Conservation (phyloP, 2,797 vertebrate genomes). For the Falco peregrinus region DNA sequence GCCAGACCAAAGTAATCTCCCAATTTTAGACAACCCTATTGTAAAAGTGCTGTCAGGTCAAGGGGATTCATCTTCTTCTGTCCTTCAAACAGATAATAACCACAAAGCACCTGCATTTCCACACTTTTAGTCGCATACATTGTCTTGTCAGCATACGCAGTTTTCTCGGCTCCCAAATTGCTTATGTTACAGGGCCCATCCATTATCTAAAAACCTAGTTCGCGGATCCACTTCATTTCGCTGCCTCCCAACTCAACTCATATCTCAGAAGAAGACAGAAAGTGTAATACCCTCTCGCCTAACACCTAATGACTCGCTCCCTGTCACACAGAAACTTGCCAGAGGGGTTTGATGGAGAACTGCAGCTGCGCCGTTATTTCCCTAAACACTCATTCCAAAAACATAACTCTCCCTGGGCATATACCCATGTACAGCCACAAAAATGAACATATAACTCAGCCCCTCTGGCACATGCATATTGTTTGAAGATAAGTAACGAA, state of each 20-base stretch:
- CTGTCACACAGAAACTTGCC: conserved; percentile 54
- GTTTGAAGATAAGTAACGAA: conserved; percentile 43
- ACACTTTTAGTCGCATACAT: conserved; percentile 46
- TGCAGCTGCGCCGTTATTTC: conserved; percentile 24
- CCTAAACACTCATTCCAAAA: conserved; percentile 59
- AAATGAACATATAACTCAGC: conserved; percentile 62
- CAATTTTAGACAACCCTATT: conserved; percentile 41
- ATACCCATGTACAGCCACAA: conserved; percentile 11
- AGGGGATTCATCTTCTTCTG: conserved; percentile 51
- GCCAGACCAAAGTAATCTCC: conserved; percentile 40
- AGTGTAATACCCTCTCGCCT: conserved; percentile 45
- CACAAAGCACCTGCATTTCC: conserved; percentile 56
- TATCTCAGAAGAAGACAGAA: conserved; percentile 60
- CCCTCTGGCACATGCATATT: conserved; percentile 48
- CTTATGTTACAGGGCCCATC: conserved; percentile 54
- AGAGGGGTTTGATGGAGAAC: conserved; percentile 60
- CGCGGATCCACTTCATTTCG: conserved; percentile 43
- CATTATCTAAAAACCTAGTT: conserved; percentile 50
- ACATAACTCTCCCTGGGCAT: conserved; percentile 48
- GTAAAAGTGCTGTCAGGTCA: conserved; percentile 44
- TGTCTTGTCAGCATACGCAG: conserved; percentile 48
- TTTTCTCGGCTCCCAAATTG: conserved; percentile 1
- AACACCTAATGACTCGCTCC: conserved; percentile 61
- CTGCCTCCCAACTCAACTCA: conserved; percentile 30
- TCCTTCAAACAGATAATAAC: conserved; percentile 64